Evolutionary conservation across 2,797 vertebrate species (phyloP), one percentile per base, ranked within the genome.

Genomic region (Poecilia picta): DNA sequence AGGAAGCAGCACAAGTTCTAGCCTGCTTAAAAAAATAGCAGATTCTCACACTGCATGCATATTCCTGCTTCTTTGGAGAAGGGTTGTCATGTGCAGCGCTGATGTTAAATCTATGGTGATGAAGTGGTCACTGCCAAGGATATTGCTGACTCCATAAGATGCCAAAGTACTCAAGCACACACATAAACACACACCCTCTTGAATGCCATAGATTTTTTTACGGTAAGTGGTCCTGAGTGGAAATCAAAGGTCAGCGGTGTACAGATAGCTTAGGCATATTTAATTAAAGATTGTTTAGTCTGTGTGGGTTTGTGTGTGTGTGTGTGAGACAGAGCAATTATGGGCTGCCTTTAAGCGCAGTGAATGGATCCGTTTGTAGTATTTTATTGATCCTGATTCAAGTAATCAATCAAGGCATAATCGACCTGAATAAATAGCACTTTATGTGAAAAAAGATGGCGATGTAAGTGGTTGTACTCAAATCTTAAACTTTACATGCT

Each of bases 351-450:
- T 13, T 49, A 66, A 84, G 72, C 79, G 77, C 62, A 74, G 85
- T 86, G 87, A 89, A 92, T 91, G 72, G 87, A 72, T 80, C 81
- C 78, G 85, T 91, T 85, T 87, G 84, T 81, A 74, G 83, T 78
- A 74, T 85, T 88, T 84, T 80, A 94, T 93, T 45, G 92, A 94
- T 91, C 83, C 71, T 15, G 79, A 75, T 68, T 39, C 62, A 76
- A 55, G 73, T 57, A 89, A 91, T 94, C 91, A 88, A 91, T 94
- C 59, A 77, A 76, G n/a, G 45, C 73, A 80, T 90, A 90, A 94
- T 92, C 81, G 87, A 94, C 90, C 80, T 64, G 82, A 91, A 93
- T 93, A 90, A 91, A 90, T 91, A 85, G 87, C 79, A 76, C 83
- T 90, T 90, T 78, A 86, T 87, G 80, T 81, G 75, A 75, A 85